These are phyloP conservation scores for Sinocyclocheilus anophthalmus DNA, from an alignment of 2,113 vertebrate genomes.

Conservation along the genomic window DNA sequence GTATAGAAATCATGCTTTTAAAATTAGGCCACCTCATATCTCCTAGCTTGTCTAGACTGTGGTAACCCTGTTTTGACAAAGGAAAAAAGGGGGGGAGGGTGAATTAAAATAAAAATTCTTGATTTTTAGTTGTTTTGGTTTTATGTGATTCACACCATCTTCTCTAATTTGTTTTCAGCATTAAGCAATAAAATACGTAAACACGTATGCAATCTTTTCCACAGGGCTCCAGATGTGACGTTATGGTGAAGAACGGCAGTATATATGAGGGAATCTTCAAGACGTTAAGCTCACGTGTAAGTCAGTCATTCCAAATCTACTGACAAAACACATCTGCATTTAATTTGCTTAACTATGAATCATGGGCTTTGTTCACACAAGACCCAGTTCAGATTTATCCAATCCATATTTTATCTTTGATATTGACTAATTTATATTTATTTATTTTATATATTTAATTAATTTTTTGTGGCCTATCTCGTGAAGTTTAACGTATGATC, in stretches of 20 bases:
- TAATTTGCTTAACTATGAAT: neutral
- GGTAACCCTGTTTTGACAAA: neutral
- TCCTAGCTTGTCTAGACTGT: neutral
- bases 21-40: too few relatives aligned
- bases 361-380: neutral
- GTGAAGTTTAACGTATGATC: neutral
- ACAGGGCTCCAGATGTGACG: constrained; percentile 89
- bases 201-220: neutral
- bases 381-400: neutral
- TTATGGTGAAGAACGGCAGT: constrained; percentile 88
- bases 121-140: neutral
- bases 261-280: constrained; percentile 91
- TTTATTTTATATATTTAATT: neutral
- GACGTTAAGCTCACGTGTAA: constrained; percentile 89
- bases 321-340: neutral
- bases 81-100: neutral
- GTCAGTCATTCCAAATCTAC: constrained; percentile 40
- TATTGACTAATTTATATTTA: neutral
- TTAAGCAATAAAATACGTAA: neutral
- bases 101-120: neutral
- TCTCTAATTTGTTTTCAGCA: constrained; percentile 3
- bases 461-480: neutral
- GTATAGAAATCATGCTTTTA: too few relatives aligned
- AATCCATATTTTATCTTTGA: neutral
- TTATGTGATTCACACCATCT: too few relatives aligned